Base-by-base conservation (phyloP, 2,113 vertebrate genomes). In the Cichladusa arquata region DNA sequence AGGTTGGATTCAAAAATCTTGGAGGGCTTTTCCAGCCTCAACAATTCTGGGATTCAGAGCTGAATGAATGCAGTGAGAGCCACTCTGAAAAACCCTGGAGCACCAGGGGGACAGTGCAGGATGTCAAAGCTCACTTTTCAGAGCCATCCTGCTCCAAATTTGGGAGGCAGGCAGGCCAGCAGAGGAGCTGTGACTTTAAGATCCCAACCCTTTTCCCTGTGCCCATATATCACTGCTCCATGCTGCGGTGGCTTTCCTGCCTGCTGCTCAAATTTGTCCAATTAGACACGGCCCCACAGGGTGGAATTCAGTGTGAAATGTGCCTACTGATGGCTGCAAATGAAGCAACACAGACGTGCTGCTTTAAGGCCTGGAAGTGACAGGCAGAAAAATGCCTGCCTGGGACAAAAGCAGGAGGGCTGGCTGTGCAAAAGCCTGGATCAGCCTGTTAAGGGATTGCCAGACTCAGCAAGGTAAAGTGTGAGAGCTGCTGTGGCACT, bases 261-360 rank as follows among this genome's bases (percentile, higher is more conserved):
- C 99, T 97, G 98, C 99, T 99, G 99, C 98, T 99, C 98, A 98
- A 99, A 99, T 99, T 99, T 99, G 99, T 99, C 98, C 99, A 98
- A 99, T 99, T 99, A 99, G 99, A 98, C 98, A 99, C 97, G 97
- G 98, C 97, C 98, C 98, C 98, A 97, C 97, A 29, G 98, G 98
- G 98, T 97, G 98, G 97, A 98, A 99, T 98, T 96, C 97, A 98
- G 98, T 98, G 98, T 98, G 98, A 99, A 99, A 98, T 98, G 97
- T 86, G 97, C 95, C 98, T 97, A 95, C 98, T 98, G 98, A 98
- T 98, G 98, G 97, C 97, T 96, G 98, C 97, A 98, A 98, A 98
- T 97, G 97, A 98, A 98, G 94, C 95, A 96, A 98, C 96, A 92
- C 95, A 87, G 98, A 96, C 93, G 81, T 88, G 94, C 96, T 69